Evolutionary conservation across 2,113 vertebrate species (phyloP), one percentile per base, ranked within the genome.

Genomic region (Phalacrocorax brasilianus): DNA sequence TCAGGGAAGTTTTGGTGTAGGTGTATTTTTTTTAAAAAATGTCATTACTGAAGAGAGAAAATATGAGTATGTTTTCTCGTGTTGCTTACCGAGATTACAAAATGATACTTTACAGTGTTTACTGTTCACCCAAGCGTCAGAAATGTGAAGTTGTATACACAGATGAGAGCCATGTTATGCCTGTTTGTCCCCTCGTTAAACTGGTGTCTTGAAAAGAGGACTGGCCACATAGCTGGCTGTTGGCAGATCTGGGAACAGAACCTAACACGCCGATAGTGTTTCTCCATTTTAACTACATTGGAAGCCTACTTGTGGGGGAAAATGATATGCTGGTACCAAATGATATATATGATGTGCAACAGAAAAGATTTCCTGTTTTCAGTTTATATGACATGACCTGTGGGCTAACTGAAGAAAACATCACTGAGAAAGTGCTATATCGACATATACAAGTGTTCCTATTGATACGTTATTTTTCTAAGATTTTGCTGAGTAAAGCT

Each of bases 401-500:
- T 58, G 92, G 88, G 72, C 88, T 92, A 90, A 40, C 78, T 88
- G 92, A 61, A 61, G 95, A 86, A 97, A 74, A 91, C 95, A 94
- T 94, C 86, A 90, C 86, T 80, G 94, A 83, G 77, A 95, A 96
- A 95, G 56, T 91, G 65, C 67, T 63, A 9, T 85, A 95, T 66
- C 91, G 97, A 53, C 68, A 56, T 80, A 93, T 97, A 96, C 91
- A 97, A 98, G 82, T 96, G 86, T 67, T 92, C 50, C 97, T 98
- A 98, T 97, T 96, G 97, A 98, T 96, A 96, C 17, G 3, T 88
- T 95, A 97, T 95, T 96, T 95, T 96, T 96, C 91, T 95, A 96
- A 97, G 96, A 97, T 98, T 98, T 98, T 98, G 98, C 98, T 98
- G 97, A 98, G 96, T 97, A 97, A 98, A 98, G 96, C 91, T 97